Evolutionary conservation across 2,797 vertebrate species (phyloP), one percentile per base, ranked within the genome.

Genomic region (Gambelia wislizenii): DNA sequence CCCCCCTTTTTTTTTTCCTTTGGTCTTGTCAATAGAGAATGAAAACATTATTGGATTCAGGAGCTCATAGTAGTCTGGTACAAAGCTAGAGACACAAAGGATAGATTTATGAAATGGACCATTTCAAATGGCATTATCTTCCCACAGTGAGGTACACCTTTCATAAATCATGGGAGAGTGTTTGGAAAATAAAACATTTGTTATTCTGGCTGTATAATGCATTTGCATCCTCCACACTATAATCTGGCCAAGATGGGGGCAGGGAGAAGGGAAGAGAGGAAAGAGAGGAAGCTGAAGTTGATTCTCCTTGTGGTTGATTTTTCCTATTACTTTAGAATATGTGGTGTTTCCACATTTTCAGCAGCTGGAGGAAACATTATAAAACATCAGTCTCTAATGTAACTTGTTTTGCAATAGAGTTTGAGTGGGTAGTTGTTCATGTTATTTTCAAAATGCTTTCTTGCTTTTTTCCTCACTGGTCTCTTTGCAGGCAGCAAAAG

Each of bases 41-140:
- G 98, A 98, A 98, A 98, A 97, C 95, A 94, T 97, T 97, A 97
- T 97, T 97, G 97, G 97, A 97, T 97, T 97, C 96, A 93, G 96
- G 95, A 96, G 96, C 96, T 97, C 96, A n/a, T 96, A 97, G 96
- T 90, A 95, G 97, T 96, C 97, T 95, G 96, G 90, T 90, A 90
- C 92, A 91, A 93, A 92, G 94, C 96, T 96, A 94, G 96, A 97
- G 95, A 96, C 83, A 89, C 95, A 94, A 92, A 95, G 97, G 97
- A 97, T 98, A 98, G 98, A 99, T 99, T 99, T 99, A 99, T 98
- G 98, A 99, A 99, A 98, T 98, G 98, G 98, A 98, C 97, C 98
- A 98, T 98, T 98, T 98, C 98, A 98, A 98, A 98, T 98, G 97
- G 98, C 98, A 98, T 98, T 98, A 98, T 99, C 98, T 98, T 97